phyloP scores from a whole-genome alignment of 2,113 vertebrate genomes.

The Alethe diademata region DNA sequence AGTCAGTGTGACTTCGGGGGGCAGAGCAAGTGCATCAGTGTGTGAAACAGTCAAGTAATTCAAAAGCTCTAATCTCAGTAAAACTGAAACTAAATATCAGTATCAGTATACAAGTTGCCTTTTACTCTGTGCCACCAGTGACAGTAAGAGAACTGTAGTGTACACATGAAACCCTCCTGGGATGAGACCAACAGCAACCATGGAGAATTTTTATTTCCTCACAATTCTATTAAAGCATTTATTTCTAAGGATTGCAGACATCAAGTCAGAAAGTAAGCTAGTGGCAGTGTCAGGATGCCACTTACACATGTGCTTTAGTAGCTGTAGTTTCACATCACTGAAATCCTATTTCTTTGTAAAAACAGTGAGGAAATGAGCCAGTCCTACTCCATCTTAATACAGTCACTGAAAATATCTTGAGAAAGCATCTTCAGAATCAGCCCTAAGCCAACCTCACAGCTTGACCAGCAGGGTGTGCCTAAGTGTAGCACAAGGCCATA shows the following conservation, averaged over 20 bases:
- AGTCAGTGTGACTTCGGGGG: background rate
- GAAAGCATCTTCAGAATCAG: background rate
- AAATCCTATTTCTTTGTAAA: background rate
- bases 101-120: background rate
- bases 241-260: background rate
- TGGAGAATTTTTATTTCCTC: background rate
- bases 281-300: background rate
- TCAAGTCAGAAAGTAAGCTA: background rate
- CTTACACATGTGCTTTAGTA: background rate
- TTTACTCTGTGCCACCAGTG: background rate
- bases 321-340: background rate
- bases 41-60: background rate
- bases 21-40: background rate
- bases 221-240: background rate
- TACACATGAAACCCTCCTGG: background rate
- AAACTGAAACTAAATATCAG: background rate
- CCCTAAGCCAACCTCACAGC: background rate
- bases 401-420: background rate
- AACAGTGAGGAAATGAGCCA: background rate
- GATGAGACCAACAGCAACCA: background rate
- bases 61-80: background rate
- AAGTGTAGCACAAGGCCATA: background rate
- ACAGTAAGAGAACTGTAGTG: background rate
- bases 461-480: slow-evolving; percentile 15
- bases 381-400: background rate